Conservation (phyloP, 2,888 invertebrate species). For the Aspidiotus destructor region DNA sequence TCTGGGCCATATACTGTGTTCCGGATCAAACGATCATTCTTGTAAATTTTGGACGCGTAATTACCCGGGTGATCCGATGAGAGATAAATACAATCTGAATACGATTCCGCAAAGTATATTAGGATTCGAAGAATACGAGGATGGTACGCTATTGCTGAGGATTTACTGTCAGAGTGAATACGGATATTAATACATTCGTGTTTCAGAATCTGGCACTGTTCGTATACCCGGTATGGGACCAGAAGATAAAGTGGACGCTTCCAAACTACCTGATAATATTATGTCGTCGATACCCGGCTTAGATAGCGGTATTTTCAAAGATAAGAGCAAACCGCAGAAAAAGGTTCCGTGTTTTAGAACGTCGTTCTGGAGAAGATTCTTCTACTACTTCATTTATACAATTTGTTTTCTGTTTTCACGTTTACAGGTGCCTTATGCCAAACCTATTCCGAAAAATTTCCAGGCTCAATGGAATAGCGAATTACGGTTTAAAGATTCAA, state of each 20-base stretch:
- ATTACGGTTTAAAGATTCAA: neutral
- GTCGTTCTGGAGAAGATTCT: neutral
- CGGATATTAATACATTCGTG: neutral
- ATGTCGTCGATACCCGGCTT: conserved; percentile 64
- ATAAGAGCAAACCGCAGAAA: conserved; percentile 41
- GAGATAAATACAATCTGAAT: conserved; percentile 94
- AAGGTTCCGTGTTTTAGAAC: conserved; percentile 43
- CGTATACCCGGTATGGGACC: conserved; percentile 95
- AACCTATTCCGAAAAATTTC: conserved; percentile 91
- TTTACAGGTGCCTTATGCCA: conserved; percentile 71
- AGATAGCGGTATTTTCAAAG: conserved; percentile 65
- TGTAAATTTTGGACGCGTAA: conserved; percentile 99
- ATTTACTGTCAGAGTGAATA: neutral
- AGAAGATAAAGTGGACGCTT: conserved; percentile 59
- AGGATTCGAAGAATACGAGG: conserved; percentile 59
- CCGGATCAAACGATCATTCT: conserved; percentile 99
- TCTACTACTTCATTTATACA: neutral
- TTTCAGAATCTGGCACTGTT: conserved; percentile 25
- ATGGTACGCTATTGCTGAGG: conserved; percentile 22
- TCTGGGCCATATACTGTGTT: conserved; percentile 93
- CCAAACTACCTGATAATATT: conserved; percentile 43
- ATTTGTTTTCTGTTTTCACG: conserved; percentile 1
- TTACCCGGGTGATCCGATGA: conserved; percentile 94
- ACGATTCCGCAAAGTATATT: conserved; percentile 73
- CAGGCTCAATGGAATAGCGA: conserved; percentile 74